phyloP scores from a whole-genome alignment of 2,797 vertebrate species.

The Cyprinodon diabolis region DNA sequence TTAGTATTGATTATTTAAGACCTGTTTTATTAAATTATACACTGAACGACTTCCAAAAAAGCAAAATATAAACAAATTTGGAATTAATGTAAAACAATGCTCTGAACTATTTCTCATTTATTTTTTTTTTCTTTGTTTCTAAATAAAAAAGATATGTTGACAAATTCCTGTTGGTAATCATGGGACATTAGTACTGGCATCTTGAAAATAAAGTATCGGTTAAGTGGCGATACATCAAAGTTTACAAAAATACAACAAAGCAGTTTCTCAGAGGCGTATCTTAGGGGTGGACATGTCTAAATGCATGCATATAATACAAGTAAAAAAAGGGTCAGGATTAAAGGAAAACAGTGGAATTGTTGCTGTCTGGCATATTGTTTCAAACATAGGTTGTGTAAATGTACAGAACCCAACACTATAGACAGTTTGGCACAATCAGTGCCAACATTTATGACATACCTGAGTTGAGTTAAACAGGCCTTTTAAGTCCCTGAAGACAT shows the following conservation, averaged over 20 bases:
- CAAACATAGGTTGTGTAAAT: not conserved
- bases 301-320: not conserved
- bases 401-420: not conserved
- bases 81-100: not conserved
- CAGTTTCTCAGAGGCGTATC: too few relatives aligned
- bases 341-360: not conserved
- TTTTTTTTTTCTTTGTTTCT: not conserved
- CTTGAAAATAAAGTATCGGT: not conserved
- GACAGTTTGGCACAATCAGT: slow-evolving; percentile 4
- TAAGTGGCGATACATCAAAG: too few relatives aligned
- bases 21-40: too few relatives aligned
- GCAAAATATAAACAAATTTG: not conserved
- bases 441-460: slow-evolving; percentile 54
- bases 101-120: not conserved
- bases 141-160: not conserved
- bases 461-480: slow-evolving; percentile 56
- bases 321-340: not conserved
- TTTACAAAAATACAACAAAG: not conserved
- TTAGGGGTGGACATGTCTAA: not conserved
- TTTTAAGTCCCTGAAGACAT: slow-evolving; percentile 60
- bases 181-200: not conserved
- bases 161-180: not conserved
- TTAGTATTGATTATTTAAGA: too few relatives aligned
- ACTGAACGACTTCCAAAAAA: too few relatives aligned
- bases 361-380: not conserved